Evolutionary conservation across 2,113 vertebrate genomes (phyloP), one percentile per base, ranked within the genome.

Genomic region (Seriola quinqueradiata): DNA sequence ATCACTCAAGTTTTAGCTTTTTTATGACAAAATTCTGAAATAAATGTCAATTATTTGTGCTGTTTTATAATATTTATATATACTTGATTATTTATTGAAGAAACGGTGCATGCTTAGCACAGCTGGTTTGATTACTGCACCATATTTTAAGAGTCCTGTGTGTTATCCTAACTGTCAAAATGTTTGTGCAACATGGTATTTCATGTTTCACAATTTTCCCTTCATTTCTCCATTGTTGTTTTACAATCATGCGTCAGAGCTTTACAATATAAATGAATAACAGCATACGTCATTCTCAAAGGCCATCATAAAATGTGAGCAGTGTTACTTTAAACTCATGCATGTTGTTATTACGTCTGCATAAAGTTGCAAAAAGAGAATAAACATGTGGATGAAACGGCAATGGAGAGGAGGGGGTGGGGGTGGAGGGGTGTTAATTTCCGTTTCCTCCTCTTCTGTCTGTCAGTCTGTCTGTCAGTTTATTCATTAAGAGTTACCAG

Each of bases 401-500:
- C 10, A 16, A 19, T 8, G 40, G 40, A 42, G 40, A 42, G 11
- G 9, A 23, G 12, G 57, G 14, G 23, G 12, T 4, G 11, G n/a
- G 50, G 7, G 38, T 38, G 38, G 6, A 8, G 1, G 40, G 36
- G 64, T 55, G 10, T 16, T 52, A 4, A 52, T 75, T 84, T 79
- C 64, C 17, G 14, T 32, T 76, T 60, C 46, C 65, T 75, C 34
- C 66, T 28, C 57, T 38, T 14, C 60, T 5, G 2, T 64, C 48
- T 57, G 44, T 86, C 76, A 21, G 19, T 65, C 50, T 23, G 68
- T 50, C 82, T 46, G 46, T 74, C 63, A 54, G 82, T 69, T 59
- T 40, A 63, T 77, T 81, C 69, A 85, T 76, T 81, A 58, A 55
- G 38, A 77, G 44, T 36, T 44, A 79, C 72, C 85, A 83, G 65